Base-by-base conservation (phyloP, 2,113 vertebrate species). In the Promerops cafer region DNA sequence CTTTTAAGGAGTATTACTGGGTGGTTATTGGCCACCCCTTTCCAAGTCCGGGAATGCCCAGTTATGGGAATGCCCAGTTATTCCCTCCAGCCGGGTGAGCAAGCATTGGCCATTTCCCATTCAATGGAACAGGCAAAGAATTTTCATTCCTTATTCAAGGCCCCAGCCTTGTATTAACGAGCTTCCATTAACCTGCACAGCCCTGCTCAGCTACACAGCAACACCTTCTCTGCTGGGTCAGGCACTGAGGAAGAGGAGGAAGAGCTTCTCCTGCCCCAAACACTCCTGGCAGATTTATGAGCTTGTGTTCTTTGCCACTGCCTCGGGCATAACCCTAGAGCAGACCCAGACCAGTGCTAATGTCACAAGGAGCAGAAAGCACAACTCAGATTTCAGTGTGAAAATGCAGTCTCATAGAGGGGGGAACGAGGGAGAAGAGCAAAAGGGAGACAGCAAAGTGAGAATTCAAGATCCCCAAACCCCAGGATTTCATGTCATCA, bases 351-450 rank as follows among this genome's bases (percentile, higher is more conserved):
- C 16, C n/a, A 7, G 1, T 45, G 23, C 14, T 31, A 53, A 31
- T 2, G 30, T 2, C 28, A 2, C 3, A n/a, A 37, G n/a, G 12
- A 87, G 39, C 49, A 74, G 52, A 59, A 83, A 61, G 49, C 12
- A 75, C 21, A 31, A 11, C 26, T 37, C 0, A 5, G 31, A 44
- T 65, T 90, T 77, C 42, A 49, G 27, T 0, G 30, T 59, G 57
- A 63, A 83, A 71, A 63, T 1, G 7, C 2, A 4, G 28, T 40
- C 40, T 21, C 17, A 2, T 3, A 52, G 54, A 75, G 33, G 7
- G 15, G n/a, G 0, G 0, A 65, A 61, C 1, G 1, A 69, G 31
- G 9, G 13, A 77, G 20, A 60, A 47, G 27, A 54, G 11, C 31
- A 64, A 74, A 72, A 82, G 18, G 11, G 27, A 72, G 13, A 37